phyloP scores from a whole-genome alignment of 2,888 invertebrate species.

The Pyrgus malvae region DNA sequence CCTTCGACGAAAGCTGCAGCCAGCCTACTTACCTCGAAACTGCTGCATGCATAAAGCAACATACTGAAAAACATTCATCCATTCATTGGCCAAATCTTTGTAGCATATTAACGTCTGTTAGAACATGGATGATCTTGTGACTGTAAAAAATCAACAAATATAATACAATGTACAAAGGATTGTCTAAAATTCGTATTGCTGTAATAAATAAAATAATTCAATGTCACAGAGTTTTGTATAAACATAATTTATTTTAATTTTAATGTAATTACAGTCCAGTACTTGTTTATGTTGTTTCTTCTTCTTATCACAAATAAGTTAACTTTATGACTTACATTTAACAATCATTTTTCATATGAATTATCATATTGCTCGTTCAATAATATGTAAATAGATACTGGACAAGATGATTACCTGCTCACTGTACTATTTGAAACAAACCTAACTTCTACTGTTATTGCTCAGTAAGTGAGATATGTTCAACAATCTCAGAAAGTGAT shows the following conservation, averaged over 20 bases:
- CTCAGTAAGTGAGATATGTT: slow-evolving; percentile 26
- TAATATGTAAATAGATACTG: slow-evolving; percentile 8
- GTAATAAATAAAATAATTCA: slow-evolving; percentile 33
- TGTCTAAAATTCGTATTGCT: slow-evolving; percentile 10
- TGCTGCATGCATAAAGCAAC: slow-evolving; percentile 34
- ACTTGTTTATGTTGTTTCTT: slow-evolving; percentile 32
- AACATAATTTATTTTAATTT: slow-evolving; percentile 72
- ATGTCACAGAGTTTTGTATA: slow-evolving; percentile 60
- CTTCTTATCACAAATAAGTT: slow-evolving; percentile 39
- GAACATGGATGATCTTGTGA: too few relatives aligned
- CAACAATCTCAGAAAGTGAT: slow-evolving; percentile 11
- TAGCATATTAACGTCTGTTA: slow-evolving; percentile 12
- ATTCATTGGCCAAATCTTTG: slow-evolving; percentile 25
- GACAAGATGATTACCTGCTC: slow-evolving; percentile 23
- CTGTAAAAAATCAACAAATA: not conserved
- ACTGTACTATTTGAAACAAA: not conserved
- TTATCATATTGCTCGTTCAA: slow-evolving; percentile 9
- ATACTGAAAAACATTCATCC: slow-evolving; percentile 54
- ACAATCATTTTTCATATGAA: slow-evolving; percentile 16
- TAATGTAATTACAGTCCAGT: slow-evolving; percentile 47
- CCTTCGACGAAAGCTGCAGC: not conserved
- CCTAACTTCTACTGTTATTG: slow-evolving; percentile 21
- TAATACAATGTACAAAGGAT: too few relatives aligned
- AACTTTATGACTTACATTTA: not conserved
- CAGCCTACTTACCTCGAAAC: slow-evolving; percentile 38